Evolutionary conservation across 2,888 invertebrate genomes (phyloP), one percentile per base, ranked within the genome.

Genomic region (Sinelater perroti): DNA sequence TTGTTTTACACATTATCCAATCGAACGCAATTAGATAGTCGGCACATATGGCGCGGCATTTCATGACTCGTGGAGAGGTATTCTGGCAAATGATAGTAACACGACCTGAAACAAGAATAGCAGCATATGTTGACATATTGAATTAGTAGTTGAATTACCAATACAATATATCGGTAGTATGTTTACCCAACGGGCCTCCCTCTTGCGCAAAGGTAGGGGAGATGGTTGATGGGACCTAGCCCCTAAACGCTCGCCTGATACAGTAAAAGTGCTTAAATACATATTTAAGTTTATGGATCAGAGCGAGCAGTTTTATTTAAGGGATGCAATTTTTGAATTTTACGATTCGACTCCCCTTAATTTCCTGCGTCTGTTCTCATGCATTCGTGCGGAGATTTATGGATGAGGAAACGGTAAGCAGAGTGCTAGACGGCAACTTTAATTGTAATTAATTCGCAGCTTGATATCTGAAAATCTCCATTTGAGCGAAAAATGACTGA

Each of bases 111-210:
- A 60, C 60, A 56, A 47, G 46, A 60, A 60, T 61, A 57, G 64
- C 60, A 65, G 66, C 72, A 71, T 71, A 70, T 72, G 72, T 71
- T 73, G 69, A 72, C 70, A 67, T 67, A 69, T 70, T 64, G 66
- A 68, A 73, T 73, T 72, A 72, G 68, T 69, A 67, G 67, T 70
- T 67, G 66, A 56, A 60, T 60, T 60, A 60, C 60, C 40, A 46
- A 60, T 35, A 55, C 35, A 46, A 49, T 50, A 50, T 54, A 59
- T 59, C 35, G 54, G 50, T 47, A 59, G 62, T 60, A 54, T 67
- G 67, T 68, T 67, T 68, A 66, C 62, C 62, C 69, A 67, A 59
- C 56, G 63, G 64, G 61, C 61, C 62, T 54, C 58, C 49, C 52
- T 52, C 36, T 28, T 54, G 36, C 60, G 61, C 62, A 65, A 63